Conservation (phyloP, 2,888 invertebrate genomes). For the Cataglyphis cursor region DNA sequence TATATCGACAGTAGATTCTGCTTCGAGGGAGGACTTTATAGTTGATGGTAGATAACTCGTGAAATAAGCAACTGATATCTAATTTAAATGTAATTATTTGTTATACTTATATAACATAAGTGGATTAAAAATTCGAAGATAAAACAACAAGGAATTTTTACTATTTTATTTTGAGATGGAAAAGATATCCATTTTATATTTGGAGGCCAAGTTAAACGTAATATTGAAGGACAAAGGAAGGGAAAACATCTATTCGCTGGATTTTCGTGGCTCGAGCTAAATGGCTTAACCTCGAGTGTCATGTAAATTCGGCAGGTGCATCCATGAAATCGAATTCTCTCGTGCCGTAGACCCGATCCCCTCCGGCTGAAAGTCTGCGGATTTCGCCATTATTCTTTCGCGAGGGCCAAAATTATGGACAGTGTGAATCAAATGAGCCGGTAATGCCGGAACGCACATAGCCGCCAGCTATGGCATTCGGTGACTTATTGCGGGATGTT, state of each 20-base stretch:
- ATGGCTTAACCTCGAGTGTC: constrained; percentile 53
- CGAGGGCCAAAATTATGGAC: constrained; percentile 79
- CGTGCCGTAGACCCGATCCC: constrained; percentile 58
- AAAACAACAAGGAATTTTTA: background rate
- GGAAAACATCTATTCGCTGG: constrained; percentile 19
- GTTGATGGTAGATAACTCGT: background rate
- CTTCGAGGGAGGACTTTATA: background rate
- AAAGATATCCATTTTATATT: background rate
- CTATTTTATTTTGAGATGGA: background rate
- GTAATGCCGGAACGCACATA: constrained; percentile 83
- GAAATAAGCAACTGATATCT: background rate
- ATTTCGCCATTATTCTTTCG: constrained; percentile 78
- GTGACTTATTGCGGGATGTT: constrained; percentile 82
- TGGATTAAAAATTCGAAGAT: background rate
- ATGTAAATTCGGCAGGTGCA: constrained; percentile 72
- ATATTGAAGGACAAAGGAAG: constrained; percentile 16
- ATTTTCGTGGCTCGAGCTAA: constrained; percentile 40
- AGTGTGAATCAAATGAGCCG: constrained; percentile 82
- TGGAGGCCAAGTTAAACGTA: constrained; percentile 1
- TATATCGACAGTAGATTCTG: background rate
- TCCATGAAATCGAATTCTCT: constrained; percentile 27
- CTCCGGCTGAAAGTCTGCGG: constrained; percentile 74
- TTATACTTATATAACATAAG: background rate
- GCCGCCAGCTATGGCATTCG: constrained; percentile 76
- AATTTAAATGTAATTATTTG: constrained; percentile 8